Evolutionary conservation across 2,888 invertebrate genomes (phyloP).

Genomic region (Euplexia lucipara): DNA sequence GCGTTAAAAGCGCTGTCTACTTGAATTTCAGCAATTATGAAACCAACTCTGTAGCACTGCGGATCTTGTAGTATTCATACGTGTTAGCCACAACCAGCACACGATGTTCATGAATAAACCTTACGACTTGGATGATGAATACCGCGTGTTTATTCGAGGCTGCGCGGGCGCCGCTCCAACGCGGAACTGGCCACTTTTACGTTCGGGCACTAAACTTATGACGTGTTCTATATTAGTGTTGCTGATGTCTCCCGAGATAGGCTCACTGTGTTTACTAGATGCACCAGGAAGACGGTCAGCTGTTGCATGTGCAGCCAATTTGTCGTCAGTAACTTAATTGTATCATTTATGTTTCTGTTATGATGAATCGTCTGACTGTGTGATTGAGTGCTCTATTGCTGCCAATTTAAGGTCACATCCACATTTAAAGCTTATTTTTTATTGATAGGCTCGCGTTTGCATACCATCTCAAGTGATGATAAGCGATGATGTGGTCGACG

Average conservation of each 20-base stretch:
- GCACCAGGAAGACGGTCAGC: slow-evolving; percentile 25
- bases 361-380: slow-evolving; percentile 6
- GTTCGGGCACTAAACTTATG: slow-evolving; percentile 46
- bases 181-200: slow-evolving; percentile 62
- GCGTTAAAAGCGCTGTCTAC: too few relatives aligned
- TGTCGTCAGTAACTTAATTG: slow-evolving; percentile 19
- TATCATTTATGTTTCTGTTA: slow-evolving; percentile 16
- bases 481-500: too few relatives aligned
- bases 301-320: slow-evolving; percentile 24
- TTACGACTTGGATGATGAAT: slow-evolving; percentile 53
- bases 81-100: slow-evolving; percentile 5
- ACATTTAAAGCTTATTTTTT: too few relatives aligned
- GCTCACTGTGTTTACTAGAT: slow-evolving; percentile 7
- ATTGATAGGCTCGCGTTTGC: too few relatives aligned
- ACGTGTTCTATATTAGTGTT: slow-evolving; percentile 42
- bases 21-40: neutral
- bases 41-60: neutral
- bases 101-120: slow-evolving; percentile 44
- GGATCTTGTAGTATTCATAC: neutral
- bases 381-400: slow-evolving; percentile 5
- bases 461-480: too few relatives aligned
- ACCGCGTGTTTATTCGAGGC: slow-evolving; percentile 36
- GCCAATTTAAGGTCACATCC: too few relatives aligned
- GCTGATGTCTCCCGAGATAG: slow-evolving; percentile 18
- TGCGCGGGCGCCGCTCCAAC: slow-evolving; percentile 69